phyloP scores from a whole-genome alignment of 1,140 invertebrate genomes.

The Heliconius himera region DNA sequence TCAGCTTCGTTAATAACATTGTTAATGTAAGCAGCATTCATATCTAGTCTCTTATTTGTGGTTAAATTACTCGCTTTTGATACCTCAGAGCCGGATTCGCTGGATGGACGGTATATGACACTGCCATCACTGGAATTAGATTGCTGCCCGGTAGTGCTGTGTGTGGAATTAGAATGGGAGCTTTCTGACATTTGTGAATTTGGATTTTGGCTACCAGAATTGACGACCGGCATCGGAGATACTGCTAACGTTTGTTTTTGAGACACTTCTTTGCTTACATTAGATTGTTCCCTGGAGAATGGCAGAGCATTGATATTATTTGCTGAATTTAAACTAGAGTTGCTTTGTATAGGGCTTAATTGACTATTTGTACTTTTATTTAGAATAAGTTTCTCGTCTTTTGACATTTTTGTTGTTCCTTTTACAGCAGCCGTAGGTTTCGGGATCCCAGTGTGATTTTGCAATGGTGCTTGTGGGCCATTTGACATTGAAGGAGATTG shows the following conservation, averaged over 20 bases:
- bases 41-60: slow-evolving; percentile 82
- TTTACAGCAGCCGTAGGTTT: slow-evolving; percentile 95
- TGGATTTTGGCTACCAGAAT: slow-evolving; percentile 67
- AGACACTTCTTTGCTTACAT: slow-evolving; percentile 76
- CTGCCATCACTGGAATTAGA: slow-evolving; percentile 86
- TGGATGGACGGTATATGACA: slow-evolving; percentile 86
- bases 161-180: slow-evolving; percentile 83
- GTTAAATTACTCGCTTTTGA: slow-evolving; percentile 77
- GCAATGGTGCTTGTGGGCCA: slow-evolving; percentile 57
- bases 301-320: slow-evolving; percentile 75
- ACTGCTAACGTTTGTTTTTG: slow-evolving; percentile 86
- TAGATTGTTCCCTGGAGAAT: slow-evolving; percentile 79
- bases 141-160: slow-evolving; percentile 84
- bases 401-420: slow-evolving; percentile 88
- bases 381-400: slow-evolving; percentile 75
- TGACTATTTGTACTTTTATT: slow-evolving; percentile 78
- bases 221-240: slow-evolving; percentile 86
- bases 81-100: slow-evolving; percentile 85
- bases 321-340: slow-evolving; percentile 82
- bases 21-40: slow-evolving; percentile 77
- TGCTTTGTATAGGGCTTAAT: slow-evolving; percentile 82
- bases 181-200: slow-evolving; percentile 82
- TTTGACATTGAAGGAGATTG: slow-evolving; percentile 53
- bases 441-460: slow-evolving; percentile 87
- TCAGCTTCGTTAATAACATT: slow-evolving; percentile 78